Percentiles rank a stretch among this genome's conserved stretches.
phyloP scores from a whole-genome alignment of 1,140 invertebrate genomes.

The Spodoptera frugiperda region DNA sequence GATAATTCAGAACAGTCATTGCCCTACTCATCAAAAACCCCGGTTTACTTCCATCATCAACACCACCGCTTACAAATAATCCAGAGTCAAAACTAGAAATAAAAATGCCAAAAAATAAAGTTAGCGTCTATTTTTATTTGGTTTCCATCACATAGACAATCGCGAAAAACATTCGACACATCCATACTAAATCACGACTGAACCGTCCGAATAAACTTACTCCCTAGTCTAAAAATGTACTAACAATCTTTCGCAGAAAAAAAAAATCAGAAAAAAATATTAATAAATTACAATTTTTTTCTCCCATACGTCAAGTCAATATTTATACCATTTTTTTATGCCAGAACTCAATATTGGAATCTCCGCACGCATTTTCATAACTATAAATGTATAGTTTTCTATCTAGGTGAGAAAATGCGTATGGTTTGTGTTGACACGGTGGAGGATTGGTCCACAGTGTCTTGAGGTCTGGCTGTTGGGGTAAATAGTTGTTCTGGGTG shows the following conservation, averaged over 20 bases:
- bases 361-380: slow-evolving; percentile 17
- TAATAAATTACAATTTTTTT: slow-evolving; percentile 54
- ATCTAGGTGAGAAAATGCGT: slow-evolving; percentile 1
- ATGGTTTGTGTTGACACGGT: background rate
- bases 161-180: slow-evolving; percentile 61
- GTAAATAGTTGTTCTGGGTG: slow-evolving; percentile 57
- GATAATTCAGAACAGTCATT: too few species aligned
- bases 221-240: slow-evolving; percentile 49
- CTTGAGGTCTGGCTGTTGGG: slow-evolving; percentile 18
- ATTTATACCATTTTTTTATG: slow-evolving; percentile 23
- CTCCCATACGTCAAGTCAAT: slow-evolving; percentile 25
- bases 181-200: slow-evolving; percentile 56
- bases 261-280: slow-evolving; percentile 47
- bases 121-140: slow-evolving; percentile 79
- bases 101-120: slow-evolving; percentile 45
- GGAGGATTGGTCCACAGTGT: background rate
- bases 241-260: slow-evolving; percentile 43
- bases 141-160: slow-evolving; percentile 75
- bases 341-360: slow-evolving; percentile 4
- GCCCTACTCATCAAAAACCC: too few species aligned
- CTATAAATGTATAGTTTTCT: slow-evolving; percentile 18
- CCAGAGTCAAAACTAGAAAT: background rate
- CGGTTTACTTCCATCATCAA: too few species aligned
- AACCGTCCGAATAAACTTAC: slow-evolving; percentile 57
- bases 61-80: too few species aligned